Percentiles rank a stretch among this genome's conserved stretches.
phyloP scores from a whole-genome alignment of 2,113 vertebrate species.

The Misgurnus anguillicaudatus region DNA sequence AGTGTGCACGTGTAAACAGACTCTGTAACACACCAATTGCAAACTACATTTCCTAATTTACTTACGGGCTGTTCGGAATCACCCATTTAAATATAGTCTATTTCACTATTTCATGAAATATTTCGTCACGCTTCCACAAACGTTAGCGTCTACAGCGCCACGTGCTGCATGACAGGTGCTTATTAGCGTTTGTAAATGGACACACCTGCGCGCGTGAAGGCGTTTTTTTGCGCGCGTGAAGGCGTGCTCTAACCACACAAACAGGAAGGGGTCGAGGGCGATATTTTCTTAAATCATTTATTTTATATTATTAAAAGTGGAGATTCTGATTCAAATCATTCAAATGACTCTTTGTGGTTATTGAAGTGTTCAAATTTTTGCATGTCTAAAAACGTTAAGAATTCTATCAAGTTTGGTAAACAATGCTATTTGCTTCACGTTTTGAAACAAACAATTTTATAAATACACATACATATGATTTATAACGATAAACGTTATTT shows the following conservation, averaged over 20 bases:
- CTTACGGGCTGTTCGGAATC: constrained; percentile 72
- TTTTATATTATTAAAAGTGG: too few species aligned
- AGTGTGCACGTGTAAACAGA: background rate
- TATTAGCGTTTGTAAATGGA: constrained; percentile 63
- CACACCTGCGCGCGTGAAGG: constrained; percentile 61
- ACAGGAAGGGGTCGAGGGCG: too few species aligned
- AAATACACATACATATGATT: too few species aligned
- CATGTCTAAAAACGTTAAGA: too few species aligned
- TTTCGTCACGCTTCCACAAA: constrained; percentile 30
- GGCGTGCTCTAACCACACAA: background rate
- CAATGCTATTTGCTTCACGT: too few species aligned
- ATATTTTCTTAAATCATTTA: background rate
- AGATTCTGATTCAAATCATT: too few species aligned
- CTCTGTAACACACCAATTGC: background rate
- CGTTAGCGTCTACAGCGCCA: constrained; percentile 34
- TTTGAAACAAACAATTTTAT: too few species aligned
- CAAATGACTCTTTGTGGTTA: too few species aligned
- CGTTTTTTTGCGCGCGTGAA: constrained; percentile 53
- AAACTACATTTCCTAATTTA: background rate
- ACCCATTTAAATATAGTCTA: constrained; percentile 61
- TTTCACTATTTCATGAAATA: constrained; percentile 10
- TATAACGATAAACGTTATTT: too few species aligned
- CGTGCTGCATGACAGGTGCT: constrained; percentile 35
- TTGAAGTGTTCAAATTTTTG: too few species aligned
- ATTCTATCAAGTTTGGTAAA: too few species aligned